Conservation (phyloP, 2,113 vertebrate genomes). For the Notechis scutatus region DNA sequence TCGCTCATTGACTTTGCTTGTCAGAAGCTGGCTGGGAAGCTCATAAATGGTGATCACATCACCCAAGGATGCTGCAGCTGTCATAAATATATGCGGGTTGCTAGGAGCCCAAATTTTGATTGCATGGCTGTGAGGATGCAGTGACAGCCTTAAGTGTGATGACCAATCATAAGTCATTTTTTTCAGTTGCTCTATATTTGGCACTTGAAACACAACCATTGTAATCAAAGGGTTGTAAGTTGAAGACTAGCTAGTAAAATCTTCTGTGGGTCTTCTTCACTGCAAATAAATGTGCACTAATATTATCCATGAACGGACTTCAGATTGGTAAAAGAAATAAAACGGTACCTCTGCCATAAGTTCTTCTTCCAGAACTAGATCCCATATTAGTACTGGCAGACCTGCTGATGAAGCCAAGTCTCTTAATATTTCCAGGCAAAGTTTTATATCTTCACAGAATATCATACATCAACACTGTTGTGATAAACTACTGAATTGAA, state of each 20-base stretch:
- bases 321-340: not conserved
- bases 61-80: not conserved
- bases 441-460: not conserved
- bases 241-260: not conserved
- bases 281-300: not conserved
- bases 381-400: not conserved
- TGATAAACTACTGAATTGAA: not conserved
- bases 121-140: not conserved
- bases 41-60: not conserved
- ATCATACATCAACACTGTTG: not conserved
- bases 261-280: not conserved
- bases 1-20: not conserved
- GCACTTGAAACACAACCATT: not conserved
- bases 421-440: not conserved
- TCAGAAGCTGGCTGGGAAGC: not conserved
- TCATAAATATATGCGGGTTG: not conserved
- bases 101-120: not conserved
- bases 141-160: not conserved
- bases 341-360: not conserved
- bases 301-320: not conserved
- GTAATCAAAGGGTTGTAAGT: not conserved
- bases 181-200: not conserved
- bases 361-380: not conserved
- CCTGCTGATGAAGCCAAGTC: not conserved
- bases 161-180: not conserved